Base-by-base conservation (phyloP, 2,888 invertebrate genomes). In the Gandaritis pyraliata region DNA sequence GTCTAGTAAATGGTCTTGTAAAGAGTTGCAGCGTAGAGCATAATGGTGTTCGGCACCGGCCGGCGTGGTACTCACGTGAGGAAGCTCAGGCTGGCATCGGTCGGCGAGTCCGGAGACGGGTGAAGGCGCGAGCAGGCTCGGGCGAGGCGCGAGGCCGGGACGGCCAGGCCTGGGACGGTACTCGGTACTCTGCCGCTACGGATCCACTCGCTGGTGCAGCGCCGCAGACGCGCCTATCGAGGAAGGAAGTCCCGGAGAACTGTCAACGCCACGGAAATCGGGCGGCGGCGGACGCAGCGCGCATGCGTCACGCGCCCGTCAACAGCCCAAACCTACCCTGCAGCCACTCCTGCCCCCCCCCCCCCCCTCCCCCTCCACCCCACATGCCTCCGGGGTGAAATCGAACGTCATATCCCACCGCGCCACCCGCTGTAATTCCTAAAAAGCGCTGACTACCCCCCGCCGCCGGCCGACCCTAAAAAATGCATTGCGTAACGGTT, bases 201-300 rank as follows among this genome's bases (percentile, higher is more conserved):
- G 53, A 41, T 46, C 53, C 46, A 58, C 53, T 70, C 73, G n/a
- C 71, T 82, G 82, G 78, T 84, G 81, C 84, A 83, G 78, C 83
- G 81, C 86, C 87, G 83, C 84, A 85, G 82, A 90, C 89, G 85
- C 91, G 88, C 88, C 81, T 83, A 80, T 88, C 87, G 88, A 89
- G 93, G 93, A 93, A 90, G 87, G 89, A 87, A 86, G 87, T 86
- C 88, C 88, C 85, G 88, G 90, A 87, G 92, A 93, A 94, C 94
- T 94, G 94, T 94, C 94, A 93, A 92, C 93, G 93, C 91, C 89
- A 90, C 94, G 93, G 94, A 93, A 91, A 90, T 86, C 90, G 93
- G 93, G 93, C 93, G 88, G 87, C 87, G 87, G 85, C 77, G 76
- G 69, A 72, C 78, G 73, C 75, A 81, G 73, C 70, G 86, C 93